Percentiles rank a stretch among this genome's conserved stretches.
Evolutionary conservation across 2,113 vertebrate species (phyloP).

Genomic region (Protomyctophum bolini): DNA sequence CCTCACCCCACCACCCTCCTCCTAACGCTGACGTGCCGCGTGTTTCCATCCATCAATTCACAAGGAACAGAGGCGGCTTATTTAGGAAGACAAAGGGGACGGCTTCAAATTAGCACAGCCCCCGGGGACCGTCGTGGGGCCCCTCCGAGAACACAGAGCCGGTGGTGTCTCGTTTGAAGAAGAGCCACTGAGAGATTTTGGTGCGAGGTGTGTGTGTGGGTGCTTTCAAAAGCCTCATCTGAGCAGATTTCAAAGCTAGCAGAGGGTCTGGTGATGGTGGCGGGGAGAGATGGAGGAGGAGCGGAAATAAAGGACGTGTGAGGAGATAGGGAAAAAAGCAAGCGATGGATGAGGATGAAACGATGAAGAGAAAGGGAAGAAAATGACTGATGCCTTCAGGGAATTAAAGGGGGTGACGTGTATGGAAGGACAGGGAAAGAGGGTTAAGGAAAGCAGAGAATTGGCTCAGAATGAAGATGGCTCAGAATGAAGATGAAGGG

Average conservation of each 20-base stretch:
- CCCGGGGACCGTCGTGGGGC: constrained; percentile 36
- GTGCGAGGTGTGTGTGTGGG: too few species aligned
- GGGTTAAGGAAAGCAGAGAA: neutral
- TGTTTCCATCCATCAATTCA: constrained; percentile 51
- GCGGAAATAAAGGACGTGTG: constrained; percentile 32
- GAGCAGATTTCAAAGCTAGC: constrained; percentile 56
- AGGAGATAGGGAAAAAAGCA: constrained; percentile 28
- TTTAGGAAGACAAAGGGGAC: constrained; percentile 51
- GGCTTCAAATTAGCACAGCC: constrained; percentile 59
- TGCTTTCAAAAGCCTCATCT: constrained; percentile 15
- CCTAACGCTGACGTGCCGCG: constrained; percentile 20
- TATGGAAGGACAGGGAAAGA: neutral
- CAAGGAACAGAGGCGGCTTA: constrained; percentile 46
- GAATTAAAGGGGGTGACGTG: neutral
- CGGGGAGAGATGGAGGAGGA: constrained; percentile 10
- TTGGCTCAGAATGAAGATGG: too few species aligned
- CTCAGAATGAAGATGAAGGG: neutral
- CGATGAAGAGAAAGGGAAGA: constrained; percentile 26
- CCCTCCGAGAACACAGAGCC: constrained; percentile 60
- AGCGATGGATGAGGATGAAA: constrained; percentile 35
- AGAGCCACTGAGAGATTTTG: constrained; percentile 27
- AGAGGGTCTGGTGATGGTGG: constrained; percentile 3
- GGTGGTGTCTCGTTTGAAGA: constrained; percentile 52
- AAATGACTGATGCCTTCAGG: neutral
- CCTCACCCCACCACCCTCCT: constrained; percentile 1